phyloP scores from a whole-genome alignment of 2,888 invertebrate genomes.

The Nipponacmea schrenckii region DNA sequence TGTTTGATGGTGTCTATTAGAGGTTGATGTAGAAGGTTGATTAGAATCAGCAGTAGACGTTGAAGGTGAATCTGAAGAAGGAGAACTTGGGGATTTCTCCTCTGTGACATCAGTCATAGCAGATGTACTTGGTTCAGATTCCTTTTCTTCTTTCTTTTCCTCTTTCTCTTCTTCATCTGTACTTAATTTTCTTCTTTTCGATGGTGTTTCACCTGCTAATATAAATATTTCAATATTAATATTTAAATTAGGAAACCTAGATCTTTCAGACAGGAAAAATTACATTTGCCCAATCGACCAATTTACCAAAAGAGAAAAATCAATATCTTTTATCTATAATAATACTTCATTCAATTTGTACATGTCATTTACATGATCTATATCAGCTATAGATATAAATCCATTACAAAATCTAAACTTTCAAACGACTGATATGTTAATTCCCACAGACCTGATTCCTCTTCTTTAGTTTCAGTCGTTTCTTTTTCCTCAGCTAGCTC shows the following conservation, averaged over 20 bases:
- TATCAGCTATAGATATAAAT: too few relatives aligned
- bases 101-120: conserved; percentile 14
- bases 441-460: too few relatives aligned
- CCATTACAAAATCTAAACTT: too few relatives aligned
- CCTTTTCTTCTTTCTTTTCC: conserved; percentile 20
- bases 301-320: too few relatives aligned
- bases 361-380: too few relatives aligned
- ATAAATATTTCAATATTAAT: not conserved
- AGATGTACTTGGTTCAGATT: conserved; percentile 17
- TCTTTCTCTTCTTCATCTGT: conserved; percentile 25
- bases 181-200: conserved; percentile 42
- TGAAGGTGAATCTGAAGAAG: not conserved
- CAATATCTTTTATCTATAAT: too few relatives aligned
- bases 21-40: conserved; percentile 10
- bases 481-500: not conserved
- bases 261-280: not conserved
- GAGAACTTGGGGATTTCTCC: conserved; percentile 7
- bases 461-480: too few relatives aligned
- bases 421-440: too few relatives aligned
- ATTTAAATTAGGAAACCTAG: not conserved
- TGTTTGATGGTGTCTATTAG: not conserved
- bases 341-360: too few relatives aligned
- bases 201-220: conserved; percentile 42
- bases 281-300: not conserved
- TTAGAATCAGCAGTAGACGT: conserved; percentile 9